Evolutionary conservation across 2,888 invertebrate genomes (phyloP).

Genomic region (Phyllotreta cruciferae): DNA sequence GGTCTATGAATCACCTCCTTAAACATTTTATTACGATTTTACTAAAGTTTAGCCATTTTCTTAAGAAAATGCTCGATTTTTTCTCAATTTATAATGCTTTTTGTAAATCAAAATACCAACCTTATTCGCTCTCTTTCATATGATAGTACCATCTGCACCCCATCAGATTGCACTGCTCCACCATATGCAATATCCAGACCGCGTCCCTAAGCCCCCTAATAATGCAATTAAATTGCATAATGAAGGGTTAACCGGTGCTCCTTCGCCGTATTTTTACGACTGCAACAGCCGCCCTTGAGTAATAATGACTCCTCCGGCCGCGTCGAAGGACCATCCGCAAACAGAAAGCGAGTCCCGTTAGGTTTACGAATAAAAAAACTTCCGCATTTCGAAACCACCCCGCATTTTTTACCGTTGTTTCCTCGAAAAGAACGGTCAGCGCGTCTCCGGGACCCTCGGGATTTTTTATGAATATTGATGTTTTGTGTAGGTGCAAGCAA

Average conservation of each 20-base stretch:
- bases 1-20: too few species aligned
- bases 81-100: too few species aligned
- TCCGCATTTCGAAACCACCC: slow-evolving; percentile 34
- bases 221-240: slow-evolving; percentile 28
- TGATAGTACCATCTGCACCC: too few species aligned
- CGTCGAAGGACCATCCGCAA: slow-evolving; percentile 21
- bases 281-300: slow-evolving; percentile 17
- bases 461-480: slow-evolving; percentile 38
- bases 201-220: slow-evolving; percentile 20
- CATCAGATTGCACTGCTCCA: too few species aligned
- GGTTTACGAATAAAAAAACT: slow-evolving; percentile 28
- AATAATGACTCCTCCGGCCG: slow-evolving; percentile 21
- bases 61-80: too few species aligned
- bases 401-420: slow-evolving; percentile 47
- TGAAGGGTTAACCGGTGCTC: slow-evolving; percentile 1
- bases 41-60: too few species aligned
- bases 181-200: too few species aligned
- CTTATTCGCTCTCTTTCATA: too few species aligned
- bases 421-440: slow-evolving; percentile 49
- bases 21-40: too few species aligned
- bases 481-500: slow-evolving; percentile 7
- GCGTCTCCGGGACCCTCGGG: slow-evolving; percentile 33
- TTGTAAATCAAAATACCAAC: too few species aligned
- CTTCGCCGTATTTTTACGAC: slow-evolving; percentile 7
- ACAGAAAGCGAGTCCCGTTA: slow-evolving; percentile 31